Evolutionary conservation across 2,797 vertebrate species (phyloP).

Genomic region (Odontamblyopus rebecca): DNA sequence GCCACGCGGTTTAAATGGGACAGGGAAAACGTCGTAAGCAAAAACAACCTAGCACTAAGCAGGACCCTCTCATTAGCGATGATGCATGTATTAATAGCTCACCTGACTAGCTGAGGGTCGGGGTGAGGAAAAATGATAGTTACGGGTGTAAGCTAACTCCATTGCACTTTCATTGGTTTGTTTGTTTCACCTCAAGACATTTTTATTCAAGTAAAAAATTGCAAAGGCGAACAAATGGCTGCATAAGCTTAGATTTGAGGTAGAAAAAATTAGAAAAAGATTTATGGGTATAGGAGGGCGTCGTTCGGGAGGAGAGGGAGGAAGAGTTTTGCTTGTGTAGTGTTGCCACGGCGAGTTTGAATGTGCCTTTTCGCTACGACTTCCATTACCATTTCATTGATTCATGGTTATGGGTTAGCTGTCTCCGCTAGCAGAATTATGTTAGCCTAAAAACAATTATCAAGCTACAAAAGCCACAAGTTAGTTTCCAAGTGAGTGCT

Average conservation of each 20-base stretch:
- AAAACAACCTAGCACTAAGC: conserved; percentile 51
- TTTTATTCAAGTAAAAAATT: conserved; percentile 35
- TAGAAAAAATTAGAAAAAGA: not conserved
- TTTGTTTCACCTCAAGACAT: conserved; percentile 51
- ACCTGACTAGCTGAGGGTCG: conserved; percentile 56
- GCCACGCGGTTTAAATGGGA: conserved; percentile 35
- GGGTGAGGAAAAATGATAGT: conserved; percentile 37
- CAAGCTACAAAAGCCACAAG: conserved; percentile 63
- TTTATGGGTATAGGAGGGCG: not conserved
- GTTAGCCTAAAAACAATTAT: conserved; percentile 72
- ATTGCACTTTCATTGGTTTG: conserved; percentile 54
- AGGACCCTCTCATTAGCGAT: conserved; percentile 67
- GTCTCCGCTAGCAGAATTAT: conserved; percentile 64
- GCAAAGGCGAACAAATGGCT: conserved; percentile 39
- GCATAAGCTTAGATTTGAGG: conserved; percentile 9
- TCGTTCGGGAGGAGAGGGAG: not conserved
- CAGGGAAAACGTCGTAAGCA: conserved; percentile 46
- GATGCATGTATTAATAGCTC: conserved; percentile 73
- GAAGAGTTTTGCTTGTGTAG: conserved; percentile 21
- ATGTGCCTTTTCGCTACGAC: conserved; percentile 36
- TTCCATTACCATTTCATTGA: conserved; percentile 70
- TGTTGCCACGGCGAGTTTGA: conserved; percentile 25
- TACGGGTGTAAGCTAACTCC: conserved; percentile 54
- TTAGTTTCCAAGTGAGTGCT: conserved; percentile 53
- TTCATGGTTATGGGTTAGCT: conserved; percentile 71